Conservation (phyloP, 2,797 vertebrate genomes). For the Chromobotia macracanthus region DNA sequence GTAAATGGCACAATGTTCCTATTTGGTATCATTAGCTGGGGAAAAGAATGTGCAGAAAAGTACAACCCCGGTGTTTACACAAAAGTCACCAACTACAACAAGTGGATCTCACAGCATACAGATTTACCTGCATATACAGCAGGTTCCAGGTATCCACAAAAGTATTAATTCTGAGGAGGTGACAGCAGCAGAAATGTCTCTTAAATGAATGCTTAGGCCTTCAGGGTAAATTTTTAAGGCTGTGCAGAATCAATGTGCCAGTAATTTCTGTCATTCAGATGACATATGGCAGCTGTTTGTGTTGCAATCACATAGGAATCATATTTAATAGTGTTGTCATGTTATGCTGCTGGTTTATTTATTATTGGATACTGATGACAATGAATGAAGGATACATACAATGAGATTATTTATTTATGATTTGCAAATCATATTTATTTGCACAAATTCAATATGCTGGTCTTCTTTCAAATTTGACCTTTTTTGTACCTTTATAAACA, state of each 20-base stretch:
- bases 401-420: not conserved
- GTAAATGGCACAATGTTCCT: constrained; percentile 72
- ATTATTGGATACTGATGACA: not conserved
- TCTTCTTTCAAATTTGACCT: not conserved
- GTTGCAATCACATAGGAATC: not conserved
- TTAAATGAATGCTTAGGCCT: not conserved
- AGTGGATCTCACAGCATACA: constrained; percentile 81
- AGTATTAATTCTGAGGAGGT: constrained; percentile 49
- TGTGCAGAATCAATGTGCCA: constrained; percentile 1
- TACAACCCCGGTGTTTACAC: constrained; percentile 90
- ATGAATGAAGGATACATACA: constrained; percentile 1
- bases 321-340: constrained; percentile 9
- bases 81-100: constrained; percentile 84
- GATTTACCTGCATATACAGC: constrained; percentile 49
- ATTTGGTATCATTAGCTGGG: constrained; percentile 94
- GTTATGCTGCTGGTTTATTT: not conserved
- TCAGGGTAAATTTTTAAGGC: not conserved
- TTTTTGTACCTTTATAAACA: not conserved
- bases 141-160: constrained; percentile 64
- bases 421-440: not conserved
- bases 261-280: not conserved
- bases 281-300: constrained; percentile 9
- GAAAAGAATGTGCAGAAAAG: constrained; percentile 80
- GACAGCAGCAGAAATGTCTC: not conserved
- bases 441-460: not conserved